Conservation (phyloP, 2,888 invertebrate species). For the Pegoplata infirma region DNA sequence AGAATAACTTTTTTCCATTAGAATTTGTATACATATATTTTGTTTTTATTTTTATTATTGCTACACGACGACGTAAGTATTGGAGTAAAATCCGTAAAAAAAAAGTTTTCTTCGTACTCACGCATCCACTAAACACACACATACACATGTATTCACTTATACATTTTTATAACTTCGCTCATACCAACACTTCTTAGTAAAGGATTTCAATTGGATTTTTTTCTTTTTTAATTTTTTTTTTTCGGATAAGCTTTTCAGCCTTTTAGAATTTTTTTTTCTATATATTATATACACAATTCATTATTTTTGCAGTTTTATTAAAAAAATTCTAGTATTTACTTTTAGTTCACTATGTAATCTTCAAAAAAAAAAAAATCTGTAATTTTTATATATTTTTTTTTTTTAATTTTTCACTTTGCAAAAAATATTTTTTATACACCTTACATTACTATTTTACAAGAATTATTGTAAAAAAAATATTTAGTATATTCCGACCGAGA, state of each 20-base stretch:
- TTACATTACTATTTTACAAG: slow-evolving; percentile 35
- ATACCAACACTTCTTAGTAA: slow-evolving; percentile 52
- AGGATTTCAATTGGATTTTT: slow-evolving; percentile 54
- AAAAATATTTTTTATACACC: slow-evolving; percentile 33
- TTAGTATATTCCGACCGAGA: slow-evolving; percentile 45
- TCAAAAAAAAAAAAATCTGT: too few species aligned
- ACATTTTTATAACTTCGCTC: slow-evolving; percentile 35
- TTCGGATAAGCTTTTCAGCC: slow-evolving; percentile 34
- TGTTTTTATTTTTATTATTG: slow-evolving; percentile 45
- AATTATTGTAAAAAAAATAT: background rate
- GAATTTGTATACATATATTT: slow-evolving; percentile 53
- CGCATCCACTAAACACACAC: slow-evolving; percentile 53
- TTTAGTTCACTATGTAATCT: slow-evolving; percentile 21
- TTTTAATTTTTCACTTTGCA: slow-evolving; percentile 36
- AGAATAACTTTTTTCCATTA: slow-evolving; percentile 31
- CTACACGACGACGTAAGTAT: slow-evolving; percentile 42
- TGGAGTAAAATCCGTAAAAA: slow-evolving; percentile 55
- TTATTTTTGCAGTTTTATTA: slow-evolving; percentile 16
- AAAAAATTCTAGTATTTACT: background rate
- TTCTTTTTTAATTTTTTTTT: slow-evolving; percentile 3
- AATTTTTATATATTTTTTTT: slow-evolving; percentile 1
- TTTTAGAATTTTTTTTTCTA: slow-evolving; percentile 22
- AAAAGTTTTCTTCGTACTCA: slow-evolving; percentile 48
- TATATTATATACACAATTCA: slow-evolving; percentile 19
- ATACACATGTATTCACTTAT: slow-evolving; percentile 21